These are phyloP conservation scores for Agapornis canus DNA, from an alignment of 2,797 vertebrate species.

Conservation along the genomic window DNA sequence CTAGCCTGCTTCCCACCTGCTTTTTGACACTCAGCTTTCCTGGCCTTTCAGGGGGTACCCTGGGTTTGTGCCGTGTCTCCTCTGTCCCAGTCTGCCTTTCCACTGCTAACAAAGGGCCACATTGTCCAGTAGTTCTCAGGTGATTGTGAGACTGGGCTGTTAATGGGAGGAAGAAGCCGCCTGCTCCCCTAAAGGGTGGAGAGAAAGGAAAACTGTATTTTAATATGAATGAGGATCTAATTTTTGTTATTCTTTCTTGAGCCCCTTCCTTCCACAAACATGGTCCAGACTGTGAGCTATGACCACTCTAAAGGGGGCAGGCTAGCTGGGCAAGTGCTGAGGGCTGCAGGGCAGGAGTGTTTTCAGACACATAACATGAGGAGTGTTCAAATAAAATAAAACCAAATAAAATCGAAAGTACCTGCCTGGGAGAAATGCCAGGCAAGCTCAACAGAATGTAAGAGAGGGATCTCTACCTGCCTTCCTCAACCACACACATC, in stretches of 20 bases:
- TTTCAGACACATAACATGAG: accelerated
- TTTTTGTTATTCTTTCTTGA: conserved; percentile 64
- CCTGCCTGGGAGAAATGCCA: neutral
- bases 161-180: neutral
- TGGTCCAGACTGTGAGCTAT: neutral
- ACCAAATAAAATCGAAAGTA: neutral
- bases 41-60: neutral
- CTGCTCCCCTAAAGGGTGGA: neutral
- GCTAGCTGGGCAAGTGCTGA: neutral
- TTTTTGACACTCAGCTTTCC: neutral
- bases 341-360: neutral
- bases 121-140: neutral
- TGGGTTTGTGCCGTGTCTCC: neutral
- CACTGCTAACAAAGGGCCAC: neutral
- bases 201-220: conserved; percentile 55
- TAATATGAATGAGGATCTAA: conserved; percentile 47
- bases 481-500: neutral
- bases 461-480: neutral
- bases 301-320: neutral
- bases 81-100: neutral
- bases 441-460: neutral
- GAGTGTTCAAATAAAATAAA: neutral
- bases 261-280: neutral
- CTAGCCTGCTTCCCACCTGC: neutral
- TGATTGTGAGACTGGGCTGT: neutral